Percentiles rank a stretch among this genome's conserved stretches.
Conservation (phyloP, 35 echinoderm and acorn worm species). For the Lytechinus pictus region DNA sequence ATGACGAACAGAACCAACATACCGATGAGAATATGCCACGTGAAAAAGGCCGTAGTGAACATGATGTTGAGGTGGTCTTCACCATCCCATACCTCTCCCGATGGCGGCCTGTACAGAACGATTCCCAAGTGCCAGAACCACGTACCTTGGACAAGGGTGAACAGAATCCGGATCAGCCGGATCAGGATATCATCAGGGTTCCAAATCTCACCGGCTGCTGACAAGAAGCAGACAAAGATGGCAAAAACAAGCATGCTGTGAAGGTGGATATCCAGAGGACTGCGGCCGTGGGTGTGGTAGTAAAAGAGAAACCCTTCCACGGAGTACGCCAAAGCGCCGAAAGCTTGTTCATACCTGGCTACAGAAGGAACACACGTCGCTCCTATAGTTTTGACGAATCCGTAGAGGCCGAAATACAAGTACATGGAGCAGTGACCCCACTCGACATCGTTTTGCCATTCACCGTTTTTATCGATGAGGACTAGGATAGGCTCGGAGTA, state of each 20-base stretch:
- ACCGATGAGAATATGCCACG: slow-evolving; percentile 85
- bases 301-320: slow-evolving; percentile 87
- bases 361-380: slow-evolving; percentile 61
- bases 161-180: slow-evolving; percentile 66
- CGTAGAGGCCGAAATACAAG: slow-evolving; percentile 85
- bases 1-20: slow-evolving; percentile 76
- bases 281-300: slow-evolving; percentile 76
- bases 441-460: slow-evolving; percentile 69
- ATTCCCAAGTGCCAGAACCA: slow-evolving; percentile 90
- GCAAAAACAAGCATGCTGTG: slow-evolving; percentile 80
- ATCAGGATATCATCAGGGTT: slow-evolving; percentile 61
- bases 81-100: slow-evolving; percentile 74
- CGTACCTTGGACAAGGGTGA: slow-evolving; percentile 83
- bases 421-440: slow-evolving; percentile 98
- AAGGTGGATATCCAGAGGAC: slow-evolving; percentile 73
- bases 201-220: slow-evolving; percentile 64
- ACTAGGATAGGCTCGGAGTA: slow-evolving; percentile 71
- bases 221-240: slow-evolving; percentile 61
- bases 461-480: slow-evolving; percentile 63
- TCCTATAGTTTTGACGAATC: slow-evolving; percentile 48
- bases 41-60: slow-evolving; percentile 76
- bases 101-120: slow-evolving; percentile 80
- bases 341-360: slow-evolving; percentile 70
- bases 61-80: slow-evolving; percentile 73
- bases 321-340: slow-evolving; percentile 77